phyloP scores from a whole-genome alignment of 2,113 vertebrate genomes.

The Sterrhoptilus dennistouni region DNA sequence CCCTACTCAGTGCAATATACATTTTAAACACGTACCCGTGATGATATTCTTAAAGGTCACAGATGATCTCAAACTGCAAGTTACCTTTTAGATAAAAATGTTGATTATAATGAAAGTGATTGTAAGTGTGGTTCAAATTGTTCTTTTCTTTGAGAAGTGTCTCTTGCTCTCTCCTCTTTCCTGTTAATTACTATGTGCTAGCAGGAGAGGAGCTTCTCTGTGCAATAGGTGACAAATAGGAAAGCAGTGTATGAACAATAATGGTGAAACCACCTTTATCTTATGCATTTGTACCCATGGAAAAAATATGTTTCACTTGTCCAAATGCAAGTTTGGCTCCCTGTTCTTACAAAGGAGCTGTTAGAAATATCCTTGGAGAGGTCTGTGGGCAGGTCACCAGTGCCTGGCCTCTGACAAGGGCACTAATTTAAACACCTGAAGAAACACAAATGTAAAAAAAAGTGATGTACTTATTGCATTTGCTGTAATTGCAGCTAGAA shows the following conservation, averaged over 20 bases:
- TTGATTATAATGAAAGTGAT: conserved; percentile 1
- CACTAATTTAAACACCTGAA: neutral
- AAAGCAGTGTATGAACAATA: neutral
- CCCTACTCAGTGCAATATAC: neutral
- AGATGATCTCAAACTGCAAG: neutral
- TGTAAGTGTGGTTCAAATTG: neutral
- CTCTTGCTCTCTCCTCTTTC: neutral
- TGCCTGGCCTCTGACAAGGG: neutral
- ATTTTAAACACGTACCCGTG: neutral
- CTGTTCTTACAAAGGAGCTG: neutral
- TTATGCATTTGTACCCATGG: neutral
- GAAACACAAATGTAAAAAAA: neutral
- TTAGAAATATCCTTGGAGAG: neutral
- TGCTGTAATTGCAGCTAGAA: neutral
- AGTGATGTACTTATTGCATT: neutral
- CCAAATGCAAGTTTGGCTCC: neutral
- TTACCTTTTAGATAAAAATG: neutral
- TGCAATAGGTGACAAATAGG: neutral
- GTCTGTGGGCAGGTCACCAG: neutral
- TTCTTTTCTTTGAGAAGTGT: neutral
- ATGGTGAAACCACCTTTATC: neutral
- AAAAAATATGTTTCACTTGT: neutral
- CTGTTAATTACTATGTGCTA: neutral
- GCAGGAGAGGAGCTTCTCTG: neutral
- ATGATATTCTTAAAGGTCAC: conserved; percentile 6